Percentiles rank a stretch among this genome's conserved stretches.
Conservation (phyloP, 2,888 invertebrate species). For the Aplocera efformata region DNA sequence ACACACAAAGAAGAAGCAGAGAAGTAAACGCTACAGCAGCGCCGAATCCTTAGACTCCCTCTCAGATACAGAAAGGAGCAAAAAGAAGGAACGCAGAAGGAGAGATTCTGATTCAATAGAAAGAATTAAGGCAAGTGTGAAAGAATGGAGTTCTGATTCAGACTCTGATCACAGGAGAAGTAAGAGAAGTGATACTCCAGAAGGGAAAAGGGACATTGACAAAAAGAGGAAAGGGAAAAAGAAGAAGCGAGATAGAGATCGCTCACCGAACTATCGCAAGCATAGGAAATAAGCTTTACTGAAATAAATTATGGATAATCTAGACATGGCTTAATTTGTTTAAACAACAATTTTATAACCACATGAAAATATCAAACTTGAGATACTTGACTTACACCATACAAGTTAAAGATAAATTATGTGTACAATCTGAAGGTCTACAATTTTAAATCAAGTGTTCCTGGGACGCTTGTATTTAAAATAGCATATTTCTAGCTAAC, state of each 20-base stretch:
- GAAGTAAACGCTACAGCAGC: slow-evolving; percentile 18
- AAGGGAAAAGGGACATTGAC: slow-evolving; percentile 72
- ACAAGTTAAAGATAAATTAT: too few relatives aligned
- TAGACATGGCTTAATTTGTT: too few relatives aligned
- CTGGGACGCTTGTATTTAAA: too few relatives aligned
- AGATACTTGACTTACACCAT: too few relatives aligned
- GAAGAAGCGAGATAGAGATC: slow-evolving; percentile 74
- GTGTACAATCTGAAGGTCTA: too few relatives aligned
- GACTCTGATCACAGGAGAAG: slow-evolving; percentile 35
- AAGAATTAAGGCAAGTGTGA: slow-evolving; percentile 34
- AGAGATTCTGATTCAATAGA: slow-evolving; percentile 49
- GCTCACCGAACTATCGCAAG: slow-evolving; percentile 74
- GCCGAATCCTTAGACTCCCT: slow-evolving; percentile 22
- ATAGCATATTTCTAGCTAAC: too few relatives aligned
- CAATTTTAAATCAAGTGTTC: too few relatives aligned
- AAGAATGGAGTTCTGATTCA: slow-evolving; percentile 38
- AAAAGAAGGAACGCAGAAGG: slow-evolving; percentile 49
- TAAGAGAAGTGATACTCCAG: slow-evolving; percentile 48
- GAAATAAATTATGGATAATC: slow-evolving; percentile 17
- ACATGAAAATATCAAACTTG: too few relatives aligned
- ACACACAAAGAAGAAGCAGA: slow-evolving; percentile 13
- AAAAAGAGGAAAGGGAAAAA: slow-evolving; percentile 81
- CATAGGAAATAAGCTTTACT: slow-evolving; percentile 59
- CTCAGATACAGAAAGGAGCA: slow-evolving; percentile 25
- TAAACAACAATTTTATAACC: too few relatives aligned